Evolutionary conservation across 35 echinoderm and acorn worm genomes (phyloP).

Genomic region (Patiria miniata): DNA sequence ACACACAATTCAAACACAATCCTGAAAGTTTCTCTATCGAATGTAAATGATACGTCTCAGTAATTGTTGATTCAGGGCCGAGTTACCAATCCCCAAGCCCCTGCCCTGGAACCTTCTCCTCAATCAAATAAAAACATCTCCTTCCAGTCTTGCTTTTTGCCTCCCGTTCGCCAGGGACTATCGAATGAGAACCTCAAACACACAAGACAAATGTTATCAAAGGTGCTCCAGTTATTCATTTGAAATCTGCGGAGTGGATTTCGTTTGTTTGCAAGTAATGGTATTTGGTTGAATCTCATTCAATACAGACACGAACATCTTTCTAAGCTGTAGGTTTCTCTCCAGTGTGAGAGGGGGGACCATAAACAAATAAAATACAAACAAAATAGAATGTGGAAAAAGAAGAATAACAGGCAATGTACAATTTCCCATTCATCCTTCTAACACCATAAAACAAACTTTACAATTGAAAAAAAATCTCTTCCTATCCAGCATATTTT

Average conservation of each 20-base stretch:
- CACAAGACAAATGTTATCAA: constrained; percentile 14
- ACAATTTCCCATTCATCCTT: too few relatives aligned
- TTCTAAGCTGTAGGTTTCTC: too few relatives aligned
- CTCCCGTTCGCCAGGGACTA: not conserved
- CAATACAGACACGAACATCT: not conserved
- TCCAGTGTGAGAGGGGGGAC: too few relatives aligned
- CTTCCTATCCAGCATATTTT: too few relatives aligned
- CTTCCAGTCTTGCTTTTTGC: too few relatives aligned
- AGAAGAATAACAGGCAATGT: too few relatives aligned
- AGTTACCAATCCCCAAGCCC: not conserved
- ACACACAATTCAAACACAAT: not conserved
- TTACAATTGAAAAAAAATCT: too few relatives aligned
- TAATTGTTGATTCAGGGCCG: not conserved
- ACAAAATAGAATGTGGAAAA: too few relatives aligned
- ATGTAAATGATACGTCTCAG: not conserved
- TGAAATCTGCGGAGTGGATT: not conserved
- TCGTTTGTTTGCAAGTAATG: not conserved
- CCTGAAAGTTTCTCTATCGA: not conserved
- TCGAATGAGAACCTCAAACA: constrained; percentile 1
- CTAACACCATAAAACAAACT: too few relatives aligned
- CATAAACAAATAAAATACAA: too few relatives aligned
- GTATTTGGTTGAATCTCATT: not conserved
- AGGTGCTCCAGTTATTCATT: not conserved
- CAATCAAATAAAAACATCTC: not conserved
- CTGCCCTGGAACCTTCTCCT: not conserved